Base-by-base conservation (phyloP, 2,113 vertebrate species). In the Burhinus bistriatus region DNA sequence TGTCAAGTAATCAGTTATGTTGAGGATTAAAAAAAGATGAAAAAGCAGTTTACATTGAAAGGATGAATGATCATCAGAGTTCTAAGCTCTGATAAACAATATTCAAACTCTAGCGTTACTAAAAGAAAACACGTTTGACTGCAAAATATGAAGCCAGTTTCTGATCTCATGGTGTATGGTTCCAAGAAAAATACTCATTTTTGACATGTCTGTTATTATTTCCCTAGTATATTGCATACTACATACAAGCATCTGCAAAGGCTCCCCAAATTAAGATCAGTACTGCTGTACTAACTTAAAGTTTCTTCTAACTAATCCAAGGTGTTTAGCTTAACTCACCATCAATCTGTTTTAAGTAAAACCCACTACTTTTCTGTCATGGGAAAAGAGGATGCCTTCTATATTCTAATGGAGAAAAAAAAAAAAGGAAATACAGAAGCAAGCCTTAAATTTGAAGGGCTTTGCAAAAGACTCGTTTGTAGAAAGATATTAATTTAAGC, bases 181-280 rank as follows among this genome's bases (percentile, higher is more conserved):
- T 97, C 93, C 95, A 97, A 95, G 73, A 95, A 94, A 92, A 97
- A 93, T 23, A 96, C 14, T 96, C 5, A 54, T 80, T 95, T 96
- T 93, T 96, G 36, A 94, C 83, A 91, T 66, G 87, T 52, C 42
- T 89, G 77, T 96, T 96, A 83, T 95, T 97, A 96, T 95, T 93
- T 93, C 94, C 78, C 87, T 78, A 54, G 78, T 91, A 96, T 54
- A 95, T 91, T 96, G 93, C 95, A 93, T 85, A 94, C 66, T 95
- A 38, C 26, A 47, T 44, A 72, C 73, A 96, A 83, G 71, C 84
- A 97, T 95, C 73, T 94, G 89, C 70, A 87, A 75, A 93, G 51
- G 32, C 42, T 95, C 61, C 62, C 61, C 49, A 96, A 66, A 89
- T 73, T 61, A 73, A 85, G 32, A 59, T 89, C 71, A 80, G 32